Evolutionary conservation across 1,140 invertebrate genomes (phyloP).

Genomic region (Plutomurus gul): DNA sequence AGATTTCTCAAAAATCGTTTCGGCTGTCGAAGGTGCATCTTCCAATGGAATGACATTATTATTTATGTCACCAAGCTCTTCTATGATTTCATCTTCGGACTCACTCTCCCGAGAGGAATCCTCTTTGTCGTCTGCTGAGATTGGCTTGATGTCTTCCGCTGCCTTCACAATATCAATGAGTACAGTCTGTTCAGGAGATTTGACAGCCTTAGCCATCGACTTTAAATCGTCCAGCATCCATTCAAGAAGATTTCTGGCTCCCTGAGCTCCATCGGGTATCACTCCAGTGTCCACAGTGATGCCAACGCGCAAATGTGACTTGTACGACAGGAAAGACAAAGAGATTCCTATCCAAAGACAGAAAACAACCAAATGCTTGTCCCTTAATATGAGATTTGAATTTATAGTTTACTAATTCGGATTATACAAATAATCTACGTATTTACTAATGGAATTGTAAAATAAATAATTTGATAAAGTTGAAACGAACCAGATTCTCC

Average conservation of each 20-base stretch:
- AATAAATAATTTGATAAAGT: not conserved
- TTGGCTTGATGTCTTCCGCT: not conserved
- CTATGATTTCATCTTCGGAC: not conserved
- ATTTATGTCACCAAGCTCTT: not conserved
- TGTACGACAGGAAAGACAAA: constrained; percentile 45
- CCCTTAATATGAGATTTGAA: not conserved
- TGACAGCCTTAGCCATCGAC: not conserved
- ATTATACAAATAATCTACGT: not conserved
- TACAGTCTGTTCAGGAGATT: not conserved
- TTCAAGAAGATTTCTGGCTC: constrained; percentile 36
- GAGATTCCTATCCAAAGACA: constrained; percentile 37
- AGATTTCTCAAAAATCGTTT: not conserved
- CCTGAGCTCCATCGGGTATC: constrained; percentile 24
- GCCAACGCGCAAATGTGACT: constrained; percentile 40
- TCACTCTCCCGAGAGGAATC: not conserved
- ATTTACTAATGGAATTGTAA: not conserved
- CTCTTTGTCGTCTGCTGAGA: not conserved
- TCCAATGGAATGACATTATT: not conserved
- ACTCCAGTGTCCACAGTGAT: constrained; percentile 47
- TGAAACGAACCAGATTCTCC: constrained; percentile 43
- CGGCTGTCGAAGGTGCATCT: not conserved
- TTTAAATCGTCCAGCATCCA: constrained; percentile 29
- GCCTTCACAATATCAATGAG: not conserved
- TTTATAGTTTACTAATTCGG: not conserved
- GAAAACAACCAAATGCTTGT: not conserved